Conservation (phyloP, 2,797 vertebrate species). For the Masticophis lateralis region DNA sequence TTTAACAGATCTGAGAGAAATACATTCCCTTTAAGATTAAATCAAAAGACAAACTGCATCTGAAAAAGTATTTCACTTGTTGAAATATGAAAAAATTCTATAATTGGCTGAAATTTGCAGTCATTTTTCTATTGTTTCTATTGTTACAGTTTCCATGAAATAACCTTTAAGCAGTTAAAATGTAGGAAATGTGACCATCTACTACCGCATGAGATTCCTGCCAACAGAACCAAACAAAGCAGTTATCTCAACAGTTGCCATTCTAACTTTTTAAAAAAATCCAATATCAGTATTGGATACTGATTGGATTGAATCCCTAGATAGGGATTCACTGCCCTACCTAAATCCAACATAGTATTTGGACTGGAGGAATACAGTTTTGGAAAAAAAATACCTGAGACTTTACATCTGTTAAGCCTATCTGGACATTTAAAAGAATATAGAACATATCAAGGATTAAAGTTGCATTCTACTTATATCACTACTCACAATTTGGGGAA, state of each 20-base stretch:
- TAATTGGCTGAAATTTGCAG: not conserved
- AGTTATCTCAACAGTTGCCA: not conserved
- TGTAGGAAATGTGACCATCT: slow-evolving; percentile 18
- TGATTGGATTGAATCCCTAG: too few relatives aligned
- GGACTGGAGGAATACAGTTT: not conserved
- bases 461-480: slow-evolving; percentile 1
- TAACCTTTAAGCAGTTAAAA: slow-evolving; percentile 49
- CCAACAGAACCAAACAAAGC: not conserved
- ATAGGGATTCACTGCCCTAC: not conserved
- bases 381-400: not conserved
- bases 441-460: not conserved
- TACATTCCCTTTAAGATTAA: not conserved
- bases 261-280: not conserved
- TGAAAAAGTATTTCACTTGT: accelerated
- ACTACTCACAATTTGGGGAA: not conserved
- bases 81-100: not conserved
- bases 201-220: not conserved
- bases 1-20: slow-evolving; percentile 12
- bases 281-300: not conserved
- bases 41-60: not conserved
- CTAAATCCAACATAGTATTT: not conserved
- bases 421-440: not conserved
- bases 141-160: slow-evolving; percentile 22
- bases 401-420: not conserved
- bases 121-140: slow-evolving; percentile 2